phyloP scores from a whole-genome alignment of 1,140 invertebrate species.

The Drosophila orosa region DNA sequence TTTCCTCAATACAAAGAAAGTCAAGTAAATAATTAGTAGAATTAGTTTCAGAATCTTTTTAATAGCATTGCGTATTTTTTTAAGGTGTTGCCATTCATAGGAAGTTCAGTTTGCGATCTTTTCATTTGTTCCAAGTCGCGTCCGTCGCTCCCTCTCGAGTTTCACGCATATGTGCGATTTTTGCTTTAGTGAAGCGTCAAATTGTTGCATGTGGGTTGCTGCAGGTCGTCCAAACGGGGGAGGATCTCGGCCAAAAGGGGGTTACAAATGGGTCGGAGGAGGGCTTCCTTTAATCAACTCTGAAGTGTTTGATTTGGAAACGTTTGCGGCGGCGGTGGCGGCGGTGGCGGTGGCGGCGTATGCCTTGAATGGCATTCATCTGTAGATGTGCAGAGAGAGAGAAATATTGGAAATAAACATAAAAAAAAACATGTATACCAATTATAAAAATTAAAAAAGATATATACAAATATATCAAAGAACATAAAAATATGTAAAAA shows the following conservation, averaged over 20 bases:
- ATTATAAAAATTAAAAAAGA: neutral
- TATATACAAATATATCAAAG: neutral
- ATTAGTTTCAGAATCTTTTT: neutral
- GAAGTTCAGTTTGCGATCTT: slow-evolving; percentile 26
- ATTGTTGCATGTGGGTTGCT: slow-evolving; percentile 74
- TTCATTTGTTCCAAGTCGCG: no score
- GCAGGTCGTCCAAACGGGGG: slow-evolving; percentile 22
- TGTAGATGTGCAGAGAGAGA: slow-evolving; percentile 7
- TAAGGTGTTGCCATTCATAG: slow-evolving; percentile 28
- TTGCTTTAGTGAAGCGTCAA: slow-evolving; percentile 72
- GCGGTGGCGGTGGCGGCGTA: slow-evolving; percentile 8
- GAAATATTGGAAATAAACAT: accelerated
- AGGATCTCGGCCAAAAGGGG: slow-evolving; percentile 6
- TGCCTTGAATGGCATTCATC: slow-evolving; percentile 32
- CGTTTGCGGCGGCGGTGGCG: slow-evolving; percentile 51
- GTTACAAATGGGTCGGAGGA: slow-evolving; percentile 2
- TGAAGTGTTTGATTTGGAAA: slow-evolving; percentile 77
- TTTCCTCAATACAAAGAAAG: no score
- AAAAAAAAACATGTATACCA: neutral
- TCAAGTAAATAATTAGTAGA: neutral
- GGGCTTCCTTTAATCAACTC: slow-evolving; percentile 71
- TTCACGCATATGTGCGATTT: slow-evolving; percentile 74
- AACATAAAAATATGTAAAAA: neutral
- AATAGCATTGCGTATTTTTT: neutral
- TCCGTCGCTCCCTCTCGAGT: slow-evolving; percentile 16